Evolutionary conservation across 2,797 vertebrate species (phyloP).

Genomic region (Poeciliopsis infans): DNA sequence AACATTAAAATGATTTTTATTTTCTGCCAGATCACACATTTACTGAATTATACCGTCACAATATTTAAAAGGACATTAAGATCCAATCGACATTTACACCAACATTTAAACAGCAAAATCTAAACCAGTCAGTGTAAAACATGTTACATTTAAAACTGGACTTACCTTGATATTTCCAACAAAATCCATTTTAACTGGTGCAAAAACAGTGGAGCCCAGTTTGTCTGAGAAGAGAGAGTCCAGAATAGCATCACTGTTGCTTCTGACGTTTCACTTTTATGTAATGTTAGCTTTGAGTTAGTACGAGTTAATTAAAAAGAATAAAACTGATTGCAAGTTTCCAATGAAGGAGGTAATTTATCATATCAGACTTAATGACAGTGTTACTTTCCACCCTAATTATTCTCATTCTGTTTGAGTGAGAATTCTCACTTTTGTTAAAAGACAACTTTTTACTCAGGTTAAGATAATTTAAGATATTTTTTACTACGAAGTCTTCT

Average conservation of each 20-base stretch:
- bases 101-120: not conserved
- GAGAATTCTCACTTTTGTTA: too few relatives aligned
- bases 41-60: not conserved
- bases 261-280: not conserved
- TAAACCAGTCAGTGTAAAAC: not conserved
- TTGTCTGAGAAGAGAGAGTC: conserved; percentile 84
- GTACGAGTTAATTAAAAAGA: not conserved
- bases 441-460: not conserved
- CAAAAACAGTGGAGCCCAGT: conserved; percentile 97
- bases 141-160: conserved; percentile 1
- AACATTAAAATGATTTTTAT: not conserved
- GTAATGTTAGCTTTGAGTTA: not conserved
- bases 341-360: not conserved
- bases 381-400: not conserved
- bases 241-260: conserved; percentile 52
- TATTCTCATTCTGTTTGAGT: not conserved
- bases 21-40: not conserved
- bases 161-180: conserved; percentile 98
- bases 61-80: not conserved
- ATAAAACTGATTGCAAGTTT: not conserved
- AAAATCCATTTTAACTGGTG: conserved; percentile 99
- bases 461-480: too few relatives aligned
- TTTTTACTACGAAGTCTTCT: not conserved
- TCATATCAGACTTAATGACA: not conserved
- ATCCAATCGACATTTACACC: not conserved